Base-by-base conservation (phyloP, 2,888 invertebrate genomes). In the Ophion ellenae region DNA sequence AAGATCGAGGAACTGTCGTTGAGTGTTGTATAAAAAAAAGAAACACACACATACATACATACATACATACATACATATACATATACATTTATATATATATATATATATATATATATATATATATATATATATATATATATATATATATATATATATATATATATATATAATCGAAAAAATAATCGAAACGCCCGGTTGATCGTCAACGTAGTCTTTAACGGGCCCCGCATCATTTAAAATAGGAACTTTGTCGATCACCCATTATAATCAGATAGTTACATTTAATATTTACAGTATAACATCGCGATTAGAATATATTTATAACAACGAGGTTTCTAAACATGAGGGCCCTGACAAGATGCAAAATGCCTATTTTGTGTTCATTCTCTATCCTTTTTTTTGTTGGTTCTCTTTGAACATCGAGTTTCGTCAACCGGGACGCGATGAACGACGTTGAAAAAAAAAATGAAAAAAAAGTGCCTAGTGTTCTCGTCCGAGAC, bases 181-280 rank as follows among this genome's bases (percentile, higher is more conserved):
- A 85, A 84, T 67, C 80, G 87, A 66, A 77, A 82, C 83, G 74
- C 73, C 57, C 83, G 80, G 85, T 82, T 66, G 84, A 83, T 79
- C 63, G 70, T 69, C n/a, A 78, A 80, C 76, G 73, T 40, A 28
- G 81, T 85, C 20, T 74, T 59, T 67, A 9, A 17, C 59, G 74
- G 86, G 89, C 89, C 89, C 88, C 87, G 89, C 88, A 89, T 88
- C 89, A 88, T 90, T 93, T 90, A 91, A 93, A 92, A 93, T 94
- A 94, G 94, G 93, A 94, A 94, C 94, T 94, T 93, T 93, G 88
- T 93, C 89, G 89, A 93, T 94, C 93, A 93, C 92, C 90, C 90
- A 87, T 87, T 81, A 89, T 88, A 84, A 86, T 88, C 83, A 89
- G 87, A 88, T 88, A 88, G 84, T 88, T 86, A 89, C 84, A 90